phyloP scores from a whole-genome alignment of 2,888 invertebrate species.

The Nymphalis urticae region DNA sequence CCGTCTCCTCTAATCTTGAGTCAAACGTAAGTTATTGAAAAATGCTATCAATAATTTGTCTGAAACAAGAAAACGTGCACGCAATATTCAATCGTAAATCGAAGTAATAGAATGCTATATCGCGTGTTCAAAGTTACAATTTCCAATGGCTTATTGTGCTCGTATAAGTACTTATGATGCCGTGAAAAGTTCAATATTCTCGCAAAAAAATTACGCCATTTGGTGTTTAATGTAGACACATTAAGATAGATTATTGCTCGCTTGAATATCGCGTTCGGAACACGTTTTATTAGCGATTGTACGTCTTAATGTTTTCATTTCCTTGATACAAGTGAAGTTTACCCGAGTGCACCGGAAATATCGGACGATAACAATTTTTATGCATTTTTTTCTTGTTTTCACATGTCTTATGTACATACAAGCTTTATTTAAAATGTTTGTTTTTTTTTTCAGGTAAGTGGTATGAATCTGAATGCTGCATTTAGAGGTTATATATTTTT shows the following conservation, averaged over 20 bases:
- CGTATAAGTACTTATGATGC: slow-evolving; percentile 10
- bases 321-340: slow-evolving; percentile 44
- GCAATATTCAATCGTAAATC: not conserved
- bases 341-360: slow-evolving; percentile 58
- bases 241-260: slow-evolving; percentile 32
- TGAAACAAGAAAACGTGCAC: no score
- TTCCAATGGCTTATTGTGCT: slow-evolving; percentile 12
- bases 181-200: slow-evolving; percentile 21
- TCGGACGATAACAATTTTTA: slow-evolving; percentile 59
- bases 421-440: slow-evolving; percentile 39
- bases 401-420: slow-evolving; percentile 32
- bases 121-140: not conserved
- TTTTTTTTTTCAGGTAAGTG: slow-evolving; percentile 66
- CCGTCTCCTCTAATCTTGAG: not conserved
- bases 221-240: slow-evolving; percentile 22
- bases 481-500: not conserved
- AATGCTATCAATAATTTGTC: no score
- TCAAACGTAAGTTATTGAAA: no score
- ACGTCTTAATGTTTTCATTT: slow-evolving; percentile 49
- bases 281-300: slow-evolving; percentile 22
- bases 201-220: slow-evolving; percentile 22
- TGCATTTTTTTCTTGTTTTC: slow-evolving; percentile 52
- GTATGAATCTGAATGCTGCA: slow-evolving; percentile 39
- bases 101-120: not conserved
- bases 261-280: slow-evolving; percentile 15